Evolutionary conservation across 2,888 invertebrate species (phyloP), one percentile per base, ranked within the genome.

Genomic region (Aphidoletes aphidimyza): DNA sequence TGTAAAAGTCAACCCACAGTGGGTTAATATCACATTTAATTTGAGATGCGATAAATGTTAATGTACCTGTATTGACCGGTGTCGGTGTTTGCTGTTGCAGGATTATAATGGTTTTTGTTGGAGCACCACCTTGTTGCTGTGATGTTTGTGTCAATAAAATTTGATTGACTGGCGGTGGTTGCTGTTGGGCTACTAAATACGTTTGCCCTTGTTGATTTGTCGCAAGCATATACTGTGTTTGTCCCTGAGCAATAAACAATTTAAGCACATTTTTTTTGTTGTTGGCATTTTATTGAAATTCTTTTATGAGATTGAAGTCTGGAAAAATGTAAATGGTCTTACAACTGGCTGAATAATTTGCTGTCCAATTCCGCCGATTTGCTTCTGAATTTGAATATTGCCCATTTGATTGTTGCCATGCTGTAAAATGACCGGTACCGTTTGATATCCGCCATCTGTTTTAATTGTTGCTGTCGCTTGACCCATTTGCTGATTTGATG

Each of bases 31-130:
- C n/a, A n/a, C n/a, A n/a, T n/a, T n/a, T n/a, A n/a, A n/a, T n/a
- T n/a, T n/a, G n/a, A n/a, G n/a, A n/a, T n/a, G n/a, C n/a, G n/a
- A n/a, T n/a, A n/a, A n/a, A n/a, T n/a, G n/a, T n/a, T n/a, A 89
- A 87, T 17, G 22, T 26, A 69, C 69, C 30, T 37, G 26, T 81
- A 1, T 88, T 87, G 0, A 91, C 86, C 6, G 89, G 87, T 30
- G 87, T 86, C 0, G 88, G 86, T 37, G 47, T 34, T 54, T 84
- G 85, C 30, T 93, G 93, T 87, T 94, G 94, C 59, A 94, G 89
- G 84, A 94, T 92, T 83, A 94, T 94, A 42, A 94, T 94, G 0
- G 94, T 94, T 87, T 94, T 94, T 0, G 93, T 91, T 1, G 92
- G 92, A 0, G 93, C 91, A 0, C 92, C 93, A 86, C 92, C 92